A percentile compares a stretch with the other conserved stretches of the same genome.
Conservation (phyloP, 1,140 invertebrate genomes). For the Prorops nasuta region DNA sequence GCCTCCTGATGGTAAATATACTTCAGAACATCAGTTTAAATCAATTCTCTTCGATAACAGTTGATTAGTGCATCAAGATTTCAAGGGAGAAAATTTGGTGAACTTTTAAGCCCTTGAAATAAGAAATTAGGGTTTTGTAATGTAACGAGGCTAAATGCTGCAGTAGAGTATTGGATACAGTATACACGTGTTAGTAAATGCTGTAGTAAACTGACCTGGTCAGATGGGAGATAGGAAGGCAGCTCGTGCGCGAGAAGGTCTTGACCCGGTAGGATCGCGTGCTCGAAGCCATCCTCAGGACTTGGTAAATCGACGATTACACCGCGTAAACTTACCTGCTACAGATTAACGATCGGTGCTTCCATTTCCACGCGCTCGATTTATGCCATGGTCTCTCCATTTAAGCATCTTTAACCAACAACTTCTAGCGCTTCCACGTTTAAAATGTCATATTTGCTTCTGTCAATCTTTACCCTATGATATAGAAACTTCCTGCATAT, state of each 20-base stretch:
- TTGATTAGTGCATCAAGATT: too few species aligned
- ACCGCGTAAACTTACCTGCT: conserved; percentile 19
- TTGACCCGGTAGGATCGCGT: conserved; percentile 21
- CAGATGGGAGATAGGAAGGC: conserved; percentile 35
- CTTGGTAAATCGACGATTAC: conserved; percentile 23
- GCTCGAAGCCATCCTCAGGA: conserved; percentile 19
- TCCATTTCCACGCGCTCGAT: conserved; percentile 30
- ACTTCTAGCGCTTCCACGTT: too few species aligned
- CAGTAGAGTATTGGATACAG: neutral
- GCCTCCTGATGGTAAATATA: conserved; percentile 75
- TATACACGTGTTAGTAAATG: too few species aligned
- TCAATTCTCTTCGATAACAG: too few species aligned
- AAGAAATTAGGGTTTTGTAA: too few species aligned
- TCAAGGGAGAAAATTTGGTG: neutral
- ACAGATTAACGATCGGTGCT: conserved; percentile 25
- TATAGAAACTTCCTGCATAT: too few species aligned
- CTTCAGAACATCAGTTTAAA: neutral
- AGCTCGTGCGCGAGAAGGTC: conserved; percentile 4
- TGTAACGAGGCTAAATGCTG: too few species aligned
- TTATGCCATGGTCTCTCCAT: too few species aligned
- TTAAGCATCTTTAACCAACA: too few species aligned
- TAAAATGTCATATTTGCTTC: too few species aligned
- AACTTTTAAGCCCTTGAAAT: neutral
- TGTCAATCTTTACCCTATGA: too few species aligned
- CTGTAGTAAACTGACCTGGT: conserved; percentile 32